Evolutionary conservation across 2,888 invertebrate species (phyloP).

Genomic region (Meiosimyza decipiens): DNA sequence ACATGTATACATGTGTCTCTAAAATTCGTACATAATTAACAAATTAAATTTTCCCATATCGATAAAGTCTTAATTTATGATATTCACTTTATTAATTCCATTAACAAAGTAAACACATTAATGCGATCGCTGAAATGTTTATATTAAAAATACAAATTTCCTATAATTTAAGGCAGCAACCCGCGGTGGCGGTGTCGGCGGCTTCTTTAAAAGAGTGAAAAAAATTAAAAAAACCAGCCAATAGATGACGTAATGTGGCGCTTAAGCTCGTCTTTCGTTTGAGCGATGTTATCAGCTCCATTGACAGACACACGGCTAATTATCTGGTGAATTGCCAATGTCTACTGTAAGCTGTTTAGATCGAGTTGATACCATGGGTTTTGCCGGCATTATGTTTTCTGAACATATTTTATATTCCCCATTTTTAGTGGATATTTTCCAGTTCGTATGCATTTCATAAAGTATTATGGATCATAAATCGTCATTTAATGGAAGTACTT

Average conservation of each 20-base stretch:
- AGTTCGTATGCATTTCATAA: too few species aligned
- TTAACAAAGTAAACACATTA: constrained; percentile 24
- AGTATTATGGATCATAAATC: too few species aligned
- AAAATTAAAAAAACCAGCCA: background rate
- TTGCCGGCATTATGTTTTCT: background rate
- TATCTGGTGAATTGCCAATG: constrained; percentile 9
- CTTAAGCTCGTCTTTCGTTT: constrained; percentile 17
- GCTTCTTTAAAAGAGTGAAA: background rate
- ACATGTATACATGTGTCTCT: background rate
- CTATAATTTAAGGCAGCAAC: background rate
- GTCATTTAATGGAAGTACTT: too few species aligned
- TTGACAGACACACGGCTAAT: background rate
- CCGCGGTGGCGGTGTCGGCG: background rate
- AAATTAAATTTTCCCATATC: too few species aligned
- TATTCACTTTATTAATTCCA: constrained; percentile 28
- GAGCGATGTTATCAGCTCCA: constrained; percentile 9
- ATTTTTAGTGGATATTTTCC: background rate
- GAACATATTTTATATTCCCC: too few species aligned
- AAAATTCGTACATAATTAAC: too few species aligned
- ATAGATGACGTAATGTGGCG: constrained; percentile 24
- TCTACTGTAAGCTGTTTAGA: constrained; percentile 3
- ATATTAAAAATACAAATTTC: constrained; percentile 7
- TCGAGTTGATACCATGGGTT: constrained; percentile 11
- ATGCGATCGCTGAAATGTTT: constrained; percentile 14
- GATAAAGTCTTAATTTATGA: constrained; percentile 28